phyloP scores from a whole-genome alignment of 2,113 vertebrate genomes.

The Myiopsitta monachus region DNA sequence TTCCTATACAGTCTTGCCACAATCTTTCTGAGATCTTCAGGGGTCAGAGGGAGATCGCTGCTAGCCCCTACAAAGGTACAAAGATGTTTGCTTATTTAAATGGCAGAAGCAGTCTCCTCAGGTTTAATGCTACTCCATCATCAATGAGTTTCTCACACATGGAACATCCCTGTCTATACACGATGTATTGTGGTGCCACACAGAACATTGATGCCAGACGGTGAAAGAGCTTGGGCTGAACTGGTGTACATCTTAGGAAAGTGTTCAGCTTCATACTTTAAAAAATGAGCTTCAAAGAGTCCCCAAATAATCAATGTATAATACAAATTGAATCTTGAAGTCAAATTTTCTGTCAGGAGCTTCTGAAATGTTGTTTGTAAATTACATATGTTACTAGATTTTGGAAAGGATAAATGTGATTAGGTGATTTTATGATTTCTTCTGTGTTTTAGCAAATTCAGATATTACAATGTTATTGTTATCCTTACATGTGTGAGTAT shows the following conservation, averaged over 20 bases:
- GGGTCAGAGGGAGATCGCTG: neutral
- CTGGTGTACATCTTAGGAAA: neutral
- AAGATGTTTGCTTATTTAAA: neutral
- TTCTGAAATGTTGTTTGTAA: neutral
- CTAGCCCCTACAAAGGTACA: neutral
- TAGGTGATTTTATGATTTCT: neutral
- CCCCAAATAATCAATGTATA: neutral
- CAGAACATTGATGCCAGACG: fast-evolving
- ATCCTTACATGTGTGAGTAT: fast-evolving
- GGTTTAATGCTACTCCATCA: neutral
- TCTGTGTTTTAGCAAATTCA: neutral
- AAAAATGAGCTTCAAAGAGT: neutral
- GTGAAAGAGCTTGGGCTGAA: neutral
- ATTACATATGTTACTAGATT: neutral
- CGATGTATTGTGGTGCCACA: neutral
- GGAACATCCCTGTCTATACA: neutral
- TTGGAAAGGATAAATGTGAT: neutral
- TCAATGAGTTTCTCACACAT: neutral
- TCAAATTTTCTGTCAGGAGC: neutral
- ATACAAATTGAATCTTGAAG: neutral
- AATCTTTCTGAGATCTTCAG: neutral
- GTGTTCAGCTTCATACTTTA: neutral
- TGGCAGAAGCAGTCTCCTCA: neutral
- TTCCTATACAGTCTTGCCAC: neutral
- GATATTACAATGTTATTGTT: neutral